These are phyloP conservation scores for Eupithecia inturbata DNA, from an alignment of 2,888 invertebrate species.

Conservation along the genomic window DNA sequence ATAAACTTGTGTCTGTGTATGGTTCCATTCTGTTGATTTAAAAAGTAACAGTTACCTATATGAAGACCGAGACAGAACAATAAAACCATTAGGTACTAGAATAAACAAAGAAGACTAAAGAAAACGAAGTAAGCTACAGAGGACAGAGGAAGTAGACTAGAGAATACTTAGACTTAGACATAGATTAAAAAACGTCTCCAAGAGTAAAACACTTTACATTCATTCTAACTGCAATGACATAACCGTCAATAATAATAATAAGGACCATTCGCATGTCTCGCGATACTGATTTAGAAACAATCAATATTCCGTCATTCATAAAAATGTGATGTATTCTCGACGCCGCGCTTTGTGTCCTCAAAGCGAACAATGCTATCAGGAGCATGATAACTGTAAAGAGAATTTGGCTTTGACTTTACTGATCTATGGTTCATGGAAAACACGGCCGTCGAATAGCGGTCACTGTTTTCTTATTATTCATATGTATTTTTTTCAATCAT, in stretches of 20 bases:
- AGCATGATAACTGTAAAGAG: slow-evolving; percentile 23
- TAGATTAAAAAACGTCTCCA: background rate
- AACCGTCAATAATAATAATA: slow-evolving; percentile 23
- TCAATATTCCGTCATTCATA: slow-evolving; percentile 15
- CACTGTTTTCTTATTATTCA: background rate
- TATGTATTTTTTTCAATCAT: no score
- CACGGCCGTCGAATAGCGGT: background rate
- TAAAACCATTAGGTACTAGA: no score
- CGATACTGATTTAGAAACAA: slow-evolving; percentile 24
- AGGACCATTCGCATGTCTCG: slow-evolving; percentile 22
- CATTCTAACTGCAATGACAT: background rate
- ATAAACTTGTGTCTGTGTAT: no score
- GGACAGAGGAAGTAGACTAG: background rate
- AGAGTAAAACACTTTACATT: background rate
- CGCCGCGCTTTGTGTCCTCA: slow-evolving; percentile 8
- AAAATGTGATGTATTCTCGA: slow-evolving; percentile 24
- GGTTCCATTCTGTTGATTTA: no score
- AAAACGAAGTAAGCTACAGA: background rate
- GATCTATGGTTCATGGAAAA: background rate
- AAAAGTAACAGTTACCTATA: no score
- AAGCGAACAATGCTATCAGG: slow-evolving; percentile 27
- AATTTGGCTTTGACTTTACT: slow-evolving; percentile 3
- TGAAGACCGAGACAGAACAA: no score
- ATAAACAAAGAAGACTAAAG: background rate
- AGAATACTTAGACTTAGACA: background rate